Evolutionary conservation across 1,140 invertebrate species (phyloP), one percentile per base, ranked within the genome.

Genomic region (Papilio aristodemus): DNA sequence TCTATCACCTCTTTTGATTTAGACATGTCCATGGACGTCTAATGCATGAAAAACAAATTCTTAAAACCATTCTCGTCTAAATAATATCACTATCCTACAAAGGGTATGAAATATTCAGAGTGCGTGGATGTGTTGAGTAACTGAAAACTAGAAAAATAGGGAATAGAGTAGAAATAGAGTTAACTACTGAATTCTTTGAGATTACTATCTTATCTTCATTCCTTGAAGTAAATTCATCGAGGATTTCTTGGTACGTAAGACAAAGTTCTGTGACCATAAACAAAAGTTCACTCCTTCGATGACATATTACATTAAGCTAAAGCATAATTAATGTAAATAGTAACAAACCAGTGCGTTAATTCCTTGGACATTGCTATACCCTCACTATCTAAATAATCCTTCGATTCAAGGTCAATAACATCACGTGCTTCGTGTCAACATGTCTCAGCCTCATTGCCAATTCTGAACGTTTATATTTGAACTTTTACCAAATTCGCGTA

Each of bases 401-500:
- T 54, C 46, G 19, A 22, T 54, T 54, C 46, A 22, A 54, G 46
- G 46, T 54, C 11, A 4, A 19, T 17, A 14, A 22, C 46, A 54
- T 54, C 46, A 54, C 46, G 46, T 54, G 46, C 19, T 54, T 22
- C 19, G 46, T 22, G 11, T 22, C 19, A 22, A 14, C 19, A 22
- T 17, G 19, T 22, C 46, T 22, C 46, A 54, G 46, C 19, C 4
- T 54, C 46, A 54, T 54, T 54, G 17, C 46, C 19, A 54, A 54
- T 54, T 54, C 46, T 14, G 22, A 22, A 54, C 46, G 10, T 54
- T 54, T 14, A 54, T 14, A 4, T 54, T 17, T 11, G 1, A 7
- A 54, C 46, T 54, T 54, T 54, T 54, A 54, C 46, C 46, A 54
- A 54, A 22, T 54, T 54, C 46, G 46, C 46, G 22, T 17, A 54